These are phyloP conservation scores for Anagrus nilaparvatae DNA, from an alignment of 1,140 invertebrate species.

Conservation along the genomic window DNA sequence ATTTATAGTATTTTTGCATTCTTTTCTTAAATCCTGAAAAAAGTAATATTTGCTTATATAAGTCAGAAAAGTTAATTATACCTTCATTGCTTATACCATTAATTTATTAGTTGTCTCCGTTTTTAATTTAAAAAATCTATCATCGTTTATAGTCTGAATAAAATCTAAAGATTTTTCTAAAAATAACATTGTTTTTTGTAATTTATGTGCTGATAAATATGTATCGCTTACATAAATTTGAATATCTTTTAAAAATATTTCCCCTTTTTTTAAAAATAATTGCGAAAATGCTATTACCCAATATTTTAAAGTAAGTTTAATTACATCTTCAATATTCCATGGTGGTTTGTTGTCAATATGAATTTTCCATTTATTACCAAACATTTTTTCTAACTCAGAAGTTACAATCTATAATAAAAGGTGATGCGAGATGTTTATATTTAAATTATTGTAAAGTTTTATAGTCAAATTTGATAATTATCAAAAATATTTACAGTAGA, in stretches of 20 bases:
- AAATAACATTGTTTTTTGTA: slow-evolving; percentile 20
- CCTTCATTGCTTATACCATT: slow-evolving; percentile 19
- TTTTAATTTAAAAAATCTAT: slow-evolving; percentile 23
- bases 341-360: slow-evolving; percentile 32
- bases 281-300: slow-evolving; percentile 35
- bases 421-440: no score
- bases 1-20: slow-evolving; percentile 11
- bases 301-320: slow-evolving; percentile 36
- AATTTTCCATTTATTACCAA: slow-evolving; percentile 29
- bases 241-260: slow-evolving; percentile 23
- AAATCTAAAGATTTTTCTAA: slow-evolving; percentile 25
- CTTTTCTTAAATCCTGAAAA: slow-evolving; percentile 22
- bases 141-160: slow-evolving; percentile 21
- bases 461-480: no score
- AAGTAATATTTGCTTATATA: slow-evolving; percentile 5
- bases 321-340: slow-evolving; percentile 27
- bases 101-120: slow-evolving; percentile 12
- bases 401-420: slow-evolving; percentile 28
- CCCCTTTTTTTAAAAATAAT: slow-evolving; percentile 25
- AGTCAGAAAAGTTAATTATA: no score
- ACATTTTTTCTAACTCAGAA: slow-evolving; percentile 31
- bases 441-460: no score
- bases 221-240: slow-evolving; percentile 17
- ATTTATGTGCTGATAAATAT: slow-evolving; percentile 20
- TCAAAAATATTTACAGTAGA: slow-evolving; percentile 23